A percentile compares a stretch with the other conserved stretches of the same genome.
Evolutionary conservation across 2,797 vertebrate genomes (phyloP).

Genomic region (Masticophis lateralis): DNA sequence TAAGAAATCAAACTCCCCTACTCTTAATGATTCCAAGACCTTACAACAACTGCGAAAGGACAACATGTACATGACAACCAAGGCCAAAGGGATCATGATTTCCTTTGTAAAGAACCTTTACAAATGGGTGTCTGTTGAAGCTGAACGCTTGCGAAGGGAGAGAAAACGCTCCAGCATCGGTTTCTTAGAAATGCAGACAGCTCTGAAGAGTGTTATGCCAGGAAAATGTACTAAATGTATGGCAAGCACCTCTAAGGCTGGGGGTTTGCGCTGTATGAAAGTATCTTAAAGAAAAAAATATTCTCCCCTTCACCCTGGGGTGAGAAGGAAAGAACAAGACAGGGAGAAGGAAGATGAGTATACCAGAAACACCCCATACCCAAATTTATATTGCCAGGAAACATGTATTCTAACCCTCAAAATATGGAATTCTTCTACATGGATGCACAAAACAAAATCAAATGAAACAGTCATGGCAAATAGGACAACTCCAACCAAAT

Average conservation of each 20-base stretch:
- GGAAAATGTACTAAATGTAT: neutral
- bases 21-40: neutral
- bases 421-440: slow-evolving; percentile 1
- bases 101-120: slow-evolving; percentile 27
- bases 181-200: slow-evolving; percentile 19
- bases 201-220: slow-evolving; percentile 6
- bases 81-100: slow-evolving; percentile 18
- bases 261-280: neutral
- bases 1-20: neutral
- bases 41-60: neutral
- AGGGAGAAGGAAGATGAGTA: slow-evolving; percentile 18
- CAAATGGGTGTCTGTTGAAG: slow-evolving; percentile 28
- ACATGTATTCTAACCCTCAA: neutral
- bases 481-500: neutral
- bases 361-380: neutral
- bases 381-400: neutral
- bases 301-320: slow-evolving; percentile 17
- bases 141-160: slow-evolving; percentile 6
- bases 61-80: slow-evolving; percentile 23
- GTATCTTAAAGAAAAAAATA: neutral
- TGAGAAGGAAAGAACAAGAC: slow-evolving; percentile 1
- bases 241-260: neutral
- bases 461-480: neutral
- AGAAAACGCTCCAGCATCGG: slow-evolving; percentile 12
- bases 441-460: neutral